phyloP scores from a whole-genome alignment of 2,888 invertebrate genomes.

The Phyto melanocephala region DNA sequence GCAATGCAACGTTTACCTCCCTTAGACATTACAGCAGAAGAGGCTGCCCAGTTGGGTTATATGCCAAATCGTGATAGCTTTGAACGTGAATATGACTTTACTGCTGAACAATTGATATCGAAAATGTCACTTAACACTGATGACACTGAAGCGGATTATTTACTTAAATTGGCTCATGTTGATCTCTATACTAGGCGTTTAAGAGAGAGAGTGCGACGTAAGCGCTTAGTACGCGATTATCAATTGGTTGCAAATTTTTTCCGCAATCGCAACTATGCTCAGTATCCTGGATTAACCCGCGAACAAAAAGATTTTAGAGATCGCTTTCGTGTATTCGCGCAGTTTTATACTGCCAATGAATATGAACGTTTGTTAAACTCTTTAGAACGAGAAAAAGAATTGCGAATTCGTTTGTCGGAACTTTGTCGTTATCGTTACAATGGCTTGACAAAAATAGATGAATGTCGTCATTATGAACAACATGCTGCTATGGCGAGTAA shows the following conservation, averaged over 20 bases:
- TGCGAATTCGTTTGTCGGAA: conserved; percentile 90
- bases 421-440: conserved; percentile 90
- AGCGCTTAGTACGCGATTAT: conserved; percentile 93
- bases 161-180: conserved; percentile 93
- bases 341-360: conserved; percentile 92
- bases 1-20: conserved; percentile 86
- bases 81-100: conserved; percentile 95
- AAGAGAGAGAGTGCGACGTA: conserved; percentile 91
- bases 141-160: conserved; percentile 93
- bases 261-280: conserved; percentile 80
- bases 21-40: conserved; percentile 88
- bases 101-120: conserved; percentile 94
- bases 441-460: conserved; percentile 90
- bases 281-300: conserved; percentile 76
- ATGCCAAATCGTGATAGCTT: conserved; percentile 98
- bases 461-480: conserved; percentile 93
- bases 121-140: conserved; percentile 90
- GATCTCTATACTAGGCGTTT: conserved; percentile 93
- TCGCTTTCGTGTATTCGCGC: conserved; percentile 90
- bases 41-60: conserved; percentile 93
- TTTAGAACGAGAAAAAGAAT: conserved; percentile 90
- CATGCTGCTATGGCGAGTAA: conserved; percentile 83
- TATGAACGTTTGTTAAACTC: conserved; percentile 89
- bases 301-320: conserved; percentile 85
- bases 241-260: conserved; percentile 93